Percentiles rank a stretch among this genome's conserved stretches.
These are phyloP conservation scores for Apogon talboti DNA, from an alignment of 2,797 vertebrate genomes.

Conservation along the genomic window DNA sequence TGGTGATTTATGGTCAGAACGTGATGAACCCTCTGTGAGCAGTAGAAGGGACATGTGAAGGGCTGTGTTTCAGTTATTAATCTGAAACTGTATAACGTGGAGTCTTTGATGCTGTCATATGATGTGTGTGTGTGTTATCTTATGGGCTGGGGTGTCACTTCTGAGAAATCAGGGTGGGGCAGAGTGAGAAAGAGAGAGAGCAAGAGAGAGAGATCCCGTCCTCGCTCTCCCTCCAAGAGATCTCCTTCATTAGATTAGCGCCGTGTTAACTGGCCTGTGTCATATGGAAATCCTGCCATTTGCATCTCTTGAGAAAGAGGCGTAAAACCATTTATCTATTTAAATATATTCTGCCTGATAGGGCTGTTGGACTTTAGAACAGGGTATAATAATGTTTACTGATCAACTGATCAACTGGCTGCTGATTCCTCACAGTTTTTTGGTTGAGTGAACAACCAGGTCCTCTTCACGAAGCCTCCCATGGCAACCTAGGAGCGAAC, in stretches of 20 bases:
- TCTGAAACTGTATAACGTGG: not conserved
- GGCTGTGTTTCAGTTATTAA: not conserved
- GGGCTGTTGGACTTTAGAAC: slow-evolving; percentile 76
- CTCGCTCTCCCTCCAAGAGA: slow-evolving; percentile 50
- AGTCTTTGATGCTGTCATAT: slow-evolving; percentile 12
- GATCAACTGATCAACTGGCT: slow-evolving; percentile 67
- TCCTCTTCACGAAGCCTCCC: slow-evolving; percentile 58
- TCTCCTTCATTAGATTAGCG: slow-evolving; percentile 73
- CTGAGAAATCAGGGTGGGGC: slow-evolving; percentile 41
- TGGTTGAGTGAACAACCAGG: slow-evolving; percentile 71
- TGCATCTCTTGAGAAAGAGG: slow-evolving; percentile 80
- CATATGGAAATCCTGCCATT: slow-evolving; percentile 82
- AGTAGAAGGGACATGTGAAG: too few relatives aligned
- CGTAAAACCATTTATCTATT: slow-evolving; percentile 80
- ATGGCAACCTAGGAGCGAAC: slow-evolving; percentile 65
- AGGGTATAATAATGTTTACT: slow-evolving; percentile 76
- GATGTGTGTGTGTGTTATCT: not conserved
- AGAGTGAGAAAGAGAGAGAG: slow-evolving; percentile 36
- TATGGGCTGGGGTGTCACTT: slow-evolving; percentile 17
- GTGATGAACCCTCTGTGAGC: too few relatives aligned
- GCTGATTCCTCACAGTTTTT: slow-evolving; percentile 68
- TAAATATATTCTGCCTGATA: slow-evolving; percentile 79
- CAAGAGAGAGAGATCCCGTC: slow-evolving; percentile 50
- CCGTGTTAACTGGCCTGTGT: slow-evolving; percentile 72
- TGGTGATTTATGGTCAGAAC: too few relatives aligned